Evolutionary conservation across 2,797 vertebrate genomes (phyloP).

Genomic region (Enoplosus armatus): DNA sequence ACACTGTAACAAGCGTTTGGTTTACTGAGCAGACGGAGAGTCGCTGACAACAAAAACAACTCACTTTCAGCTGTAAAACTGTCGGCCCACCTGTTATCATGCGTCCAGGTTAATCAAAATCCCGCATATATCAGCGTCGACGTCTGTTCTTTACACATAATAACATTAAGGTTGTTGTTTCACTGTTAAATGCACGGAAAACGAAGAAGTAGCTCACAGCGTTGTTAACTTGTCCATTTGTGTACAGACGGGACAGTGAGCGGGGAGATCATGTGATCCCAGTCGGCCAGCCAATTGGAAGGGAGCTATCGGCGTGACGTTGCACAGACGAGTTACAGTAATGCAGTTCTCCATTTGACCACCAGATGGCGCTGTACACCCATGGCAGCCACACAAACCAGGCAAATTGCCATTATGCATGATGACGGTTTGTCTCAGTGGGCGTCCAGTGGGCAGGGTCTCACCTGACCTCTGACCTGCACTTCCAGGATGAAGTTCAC

Average conservation of each 20-base stretch:
- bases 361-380: not conserved
- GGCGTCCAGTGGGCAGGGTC: too few species aligned
- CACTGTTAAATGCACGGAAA: not conserved
- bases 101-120: not conserved
- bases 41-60: constrained; percentile 45
- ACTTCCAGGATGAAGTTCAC: not conserved
- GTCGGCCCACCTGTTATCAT: constrained; percentile 26
- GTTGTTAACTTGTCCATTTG: too few species aligned
- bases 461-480: too few species aligned
- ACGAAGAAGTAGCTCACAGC: too few species aligned
- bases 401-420: too few species aligned
- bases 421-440: not conserved
- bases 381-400: not conserved
- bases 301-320: constrained; percentile 12
- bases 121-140: accelerated
- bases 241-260: not conserved
- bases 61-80: not conserved
- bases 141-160: accelerated
- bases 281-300: constrained; percentile 39
- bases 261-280: constrained; percentile 52
- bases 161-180: not conserved
- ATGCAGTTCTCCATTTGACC: accelerated
- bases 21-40: not conserved
- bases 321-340: accelerated
- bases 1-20: too few species aligned